Evolutionary conservation across 2,888 invertebrate species (phyloP).

Genomic region (Melieria omissa): DNA sequence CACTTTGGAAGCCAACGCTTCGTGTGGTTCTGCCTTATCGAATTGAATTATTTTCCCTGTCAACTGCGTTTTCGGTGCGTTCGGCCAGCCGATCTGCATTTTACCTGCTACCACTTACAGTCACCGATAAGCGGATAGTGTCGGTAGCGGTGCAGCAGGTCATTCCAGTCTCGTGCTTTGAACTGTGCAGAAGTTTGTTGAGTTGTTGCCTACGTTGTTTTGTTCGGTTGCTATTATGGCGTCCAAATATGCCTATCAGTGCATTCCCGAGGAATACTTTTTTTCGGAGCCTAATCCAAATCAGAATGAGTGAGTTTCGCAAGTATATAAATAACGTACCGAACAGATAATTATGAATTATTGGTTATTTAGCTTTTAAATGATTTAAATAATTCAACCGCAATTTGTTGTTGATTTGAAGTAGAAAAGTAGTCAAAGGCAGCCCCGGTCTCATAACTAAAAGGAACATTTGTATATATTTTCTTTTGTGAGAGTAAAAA

Average conservation of each 20-base stretch:
- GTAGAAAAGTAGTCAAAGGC: too few relatives aligned
- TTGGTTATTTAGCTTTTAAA: too few relatives aligned
- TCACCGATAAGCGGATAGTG: background rate
- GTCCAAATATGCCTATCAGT: constrained; percentile 55
- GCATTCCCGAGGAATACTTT: constrained; percentile 46
- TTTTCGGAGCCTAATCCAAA: background rate
- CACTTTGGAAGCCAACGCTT: background rate
- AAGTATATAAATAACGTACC: too few relatives aligned
- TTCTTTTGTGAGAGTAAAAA: too few relatives aligned
- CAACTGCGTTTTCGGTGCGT: background rate
- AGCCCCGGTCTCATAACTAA: too few relatives aligned
- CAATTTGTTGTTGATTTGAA: too few relatives aligned
- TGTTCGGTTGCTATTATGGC: constrained; percentile 42
- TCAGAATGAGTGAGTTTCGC: too few relatives aligned
- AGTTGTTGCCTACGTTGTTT: constrained; percentile 6
- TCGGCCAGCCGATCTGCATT: background rate
- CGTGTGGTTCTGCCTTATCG: background rate
- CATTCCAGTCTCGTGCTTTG: background rate
- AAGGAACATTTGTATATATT: too few relatives aligned
- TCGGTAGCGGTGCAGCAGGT: background rate
- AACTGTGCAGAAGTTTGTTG: background rate
- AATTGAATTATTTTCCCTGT: too few relatives aligned
- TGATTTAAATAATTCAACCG: too few relatives aligned
- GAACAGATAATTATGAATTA: too few relatives aligned
- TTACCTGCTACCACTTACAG: background rate